Conservation (phyloP, 2,888 invertebrate species). For the Dinocampus coccinellae region DNA sequence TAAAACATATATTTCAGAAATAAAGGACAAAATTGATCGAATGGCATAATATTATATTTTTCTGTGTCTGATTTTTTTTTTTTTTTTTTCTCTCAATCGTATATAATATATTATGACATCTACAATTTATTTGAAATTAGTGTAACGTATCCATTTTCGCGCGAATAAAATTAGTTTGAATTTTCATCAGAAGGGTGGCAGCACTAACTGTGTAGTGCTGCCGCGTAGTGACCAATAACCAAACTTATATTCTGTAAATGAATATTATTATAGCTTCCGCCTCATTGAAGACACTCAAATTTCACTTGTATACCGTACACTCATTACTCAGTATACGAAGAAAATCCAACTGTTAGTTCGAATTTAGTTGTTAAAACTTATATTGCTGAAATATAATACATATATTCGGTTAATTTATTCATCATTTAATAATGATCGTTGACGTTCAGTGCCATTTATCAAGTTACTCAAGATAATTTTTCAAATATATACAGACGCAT, state of each 20-base stretch:
- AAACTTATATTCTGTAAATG: background rate
- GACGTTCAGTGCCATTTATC: background rate
- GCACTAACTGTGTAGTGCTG: background rate
- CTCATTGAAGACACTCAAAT: conserved; percentile 48
- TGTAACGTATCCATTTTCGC: too few species aligned
- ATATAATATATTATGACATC: too few species aligned
- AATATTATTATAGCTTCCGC: conserved; percentile 47
- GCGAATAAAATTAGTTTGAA: too few species aligned
- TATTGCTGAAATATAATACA: background rate
- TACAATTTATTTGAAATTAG: too few species aligned
- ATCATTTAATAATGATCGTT: background rate
- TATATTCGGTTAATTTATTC: background rate
- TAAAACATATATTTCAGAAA: too few species aligned
- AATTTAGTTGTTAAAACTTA: too few species aligned
- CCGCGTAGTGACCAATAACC: background rate
- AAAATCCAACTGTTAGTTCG: background rate
- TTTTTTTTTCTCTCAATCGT: too few species aligned
- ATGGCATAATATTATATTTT: too few species aligned
- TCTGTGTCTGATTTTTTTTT: too few species aligned
- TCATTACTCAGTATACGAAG: background rate
- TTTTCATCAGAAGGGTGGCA: background rate
- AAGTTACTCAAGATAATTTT: background rate
- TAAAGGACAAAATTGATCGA: too few species aligned
- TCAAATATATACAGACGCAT: background rate
- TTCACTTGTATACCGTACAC: conserved; percentile 16